Base-by-base conservation (phyloP, 1,140 invertebrate species). In the Aphis craccivora region DNA sequence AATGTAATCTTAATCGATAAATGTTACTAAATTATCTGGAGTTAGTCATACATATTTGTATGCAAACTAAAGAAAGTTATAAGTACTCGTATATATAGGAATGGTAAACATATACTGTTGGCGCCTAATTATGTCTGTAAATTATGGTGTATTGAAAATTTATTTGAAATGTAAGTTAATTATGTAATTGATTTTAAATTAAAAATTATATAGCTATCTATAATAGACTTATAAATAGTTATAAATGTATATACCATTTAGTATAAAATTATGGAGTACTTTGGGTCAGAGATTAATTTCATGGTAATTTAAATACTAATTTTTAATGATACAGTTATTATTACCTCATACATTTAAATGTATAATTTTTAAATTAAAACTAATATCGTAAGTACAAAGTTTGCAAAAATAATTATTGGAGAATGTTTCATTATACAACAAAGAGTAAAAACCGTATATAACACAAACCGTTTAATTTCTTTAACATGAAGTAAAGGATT, bases 271-370 rank as follows among this genome's bases (percentile, higher is more conserved):
- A 76, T n/a, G 30, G 5, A 18, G 11, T 76, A n/a, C 14, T 18
- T n/a, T 76, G n/a, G 60, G n/a, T 76, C 60, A n/a, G 30, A n/a
- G 86, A 88, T 51, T 88, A 88, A 88, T 88, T 88, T 51, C 86
- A 88, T 20, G 45, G 18, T 35, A 30, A n/a, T 23, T 48, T 88
- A 20, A 88, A 48, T 30, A 45, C 43, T 88, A 48, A n/a, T 87
- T 51, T 43, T 86, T 86, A 45, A 45, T 86, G 14, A 45, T 30
- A 45, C 2, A 86, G 30, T 45, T 86, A 45, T 86, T 6, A 86
- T n/a, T 86, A 86, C 25, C 43, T 30, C 11, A n/a, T 86, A 43
- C 23, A 30, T 45, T 45, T 18, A 86, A 30, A 86, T 86, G 43
- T n/a, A 86, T 45, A 30, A 87, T 87, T 87, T 87, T 87, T 30